Percentiles rank a stretch among this genome's conserved stretches.
Evolutionary conservation across 2,797 vertebrate species (phyloP).

Genomic region (Bovichtus diacanthus): DNA sequence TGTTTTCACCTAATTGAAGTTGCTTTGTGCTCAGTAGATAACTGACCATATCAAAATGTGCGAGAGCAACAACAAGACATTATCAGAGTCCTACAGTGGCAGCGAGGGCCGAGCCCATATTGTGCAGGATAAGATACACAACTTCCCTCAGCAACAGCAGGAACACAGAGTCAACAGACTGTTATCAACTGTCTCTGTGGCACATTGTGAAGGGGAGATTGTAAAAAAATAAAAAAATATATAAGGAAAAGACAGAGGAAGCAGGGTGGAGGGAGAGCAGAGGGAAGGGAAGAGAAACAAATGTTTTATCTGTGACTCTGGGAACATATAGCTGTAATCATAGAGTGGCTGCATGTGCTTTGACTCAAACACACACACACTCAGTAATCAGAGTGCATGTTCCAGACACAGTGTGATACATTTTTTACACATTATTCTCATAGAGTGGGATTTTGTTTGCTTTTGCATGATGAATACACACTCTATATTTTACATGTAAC

Average conservation of each 20-base stretch:
- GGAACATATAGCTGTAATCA: slow-evolving; percentile 49
- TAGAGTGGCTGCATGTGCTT: slow-evolving; percentile 20
- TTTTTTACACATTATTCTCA: slow-evolving; percentile 17
- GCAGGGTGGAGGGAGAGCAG: slow-evolving; percentile 67
- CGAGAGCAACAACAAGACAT: slow-evolving; percentile 43
- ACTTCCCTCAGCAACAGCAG: slow-evolving; percentile 39
- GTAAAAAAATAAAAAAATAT: slow-evolving; percentile 1
- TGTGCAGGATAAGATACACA: slow-evolving; percentile 51
- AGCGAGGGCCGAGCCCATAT: slow-evolving; percentile 26
- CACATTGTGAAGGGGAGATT: slow-evolving; percentile 50
- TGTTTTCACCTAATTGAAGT: slow-evolving; percentile 37
- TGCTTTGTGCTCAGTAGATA: slow-evolving; percentile 46
- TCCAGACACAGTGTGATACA: slow-evolving; percentile 30
- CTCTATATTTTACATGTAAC: background rate
- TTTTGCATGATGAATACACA: slow-evolving; percentile 1
- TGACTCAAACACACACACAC: slow-evolving; percentile 13
- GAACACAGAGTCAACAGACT: slow-evolving; percentile 59
- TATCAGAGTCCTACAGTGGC: slow-evolving; percentile 48
- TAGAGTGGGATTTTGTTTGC: background rate
- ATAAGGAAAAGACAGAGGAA: slow-evolving; percentile 48
- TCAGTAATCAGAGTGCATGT: slow-evolving; percentile 37
- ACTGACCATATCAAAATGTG: slow-evolving; percentile 32
- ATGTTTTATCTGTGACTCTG: slow-evolving; percentile 52
- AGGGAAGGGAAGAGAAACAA: slow-evolving; percentile 63
- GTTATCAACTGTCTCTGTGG: slow-evolving; percentile 50